Conservation (phyloP, 1,140 invertebrate species). For the Drosophila arizonae region DNA sequence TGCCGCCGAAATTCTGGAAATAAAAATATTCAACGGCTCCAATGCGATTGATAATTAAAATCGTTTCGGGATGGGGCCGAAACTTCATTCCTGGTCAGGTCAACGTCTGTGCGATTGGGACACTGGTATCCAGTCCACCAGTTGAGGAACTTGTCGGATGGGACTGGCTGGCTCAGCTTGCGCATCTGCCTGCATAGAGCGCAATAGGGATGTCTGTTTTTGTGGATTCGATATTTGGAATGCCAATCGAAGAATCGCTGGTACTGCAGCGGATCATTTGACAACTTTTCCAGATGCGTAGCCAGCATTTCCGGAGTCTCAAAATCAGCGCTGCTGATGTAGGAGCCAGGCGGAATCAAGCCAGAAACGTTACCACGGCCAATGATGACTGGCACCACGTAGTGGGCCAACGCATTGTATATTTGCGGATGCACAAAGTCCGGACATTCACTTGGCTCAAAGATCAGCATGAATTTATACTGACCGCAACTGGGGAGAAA, state of each 20-base stretch:
- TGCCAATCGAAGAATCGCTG: slow-evolving; percentile 62
- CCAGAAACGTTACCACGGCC: slow-evolving; percentile 36
- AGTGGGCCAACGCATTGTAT: slow-evolving; percentile 41
- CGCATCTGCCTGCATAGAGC: slow-evolving; percentile 36
- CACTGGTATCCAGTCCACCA: slow-evolving; percentile 60
- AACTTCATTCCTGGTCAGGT: background rate
- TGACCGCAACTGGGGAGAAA: slow-evolving; percentile 37
- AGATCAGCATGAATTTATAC: slow-evolving; percentile 59
- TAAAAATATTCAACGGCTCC: slow-evolving; percentile 53
- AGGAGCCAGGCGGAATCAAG: slow-evolving; percentile 42
- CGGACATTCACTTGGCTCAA: slow-evolving; percentile 49
- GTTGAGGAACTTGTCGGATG: slow-evolving; percentile 21
- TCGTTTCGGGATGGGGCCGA: slow-evolving; percentile 26
- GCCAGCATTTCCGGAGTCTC: slow-evolving; percentile 14
- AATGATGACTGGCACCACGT: slow-evolving; percentile 55
- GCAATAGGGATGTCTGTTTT: slow-evolving; percentile 40
- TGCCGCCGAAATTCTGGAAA: slow-evolving; percentile 72
- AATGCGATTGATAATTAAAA: slow-evolving; percentile 71
- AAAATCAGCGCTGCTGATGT: slow-evolving; percentile 34
- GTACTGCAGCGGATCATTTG: slow-evolving; percentile 2
- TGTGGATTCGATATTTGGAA: slow-evolving; percentile 41
- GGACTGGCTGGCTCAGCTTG: background rate
- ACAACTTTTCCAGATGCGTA: slow-evolving; percentile 9
- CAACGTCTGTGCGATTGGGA: slow-evolving; percentile 14
- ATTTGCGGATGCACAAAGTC: slow-evolving; percentile 55